Evolutionary conservation across 2,113 vertebrate genomes (phyloP).

Genomic region (Coptodon bakossiorum): DNA sequence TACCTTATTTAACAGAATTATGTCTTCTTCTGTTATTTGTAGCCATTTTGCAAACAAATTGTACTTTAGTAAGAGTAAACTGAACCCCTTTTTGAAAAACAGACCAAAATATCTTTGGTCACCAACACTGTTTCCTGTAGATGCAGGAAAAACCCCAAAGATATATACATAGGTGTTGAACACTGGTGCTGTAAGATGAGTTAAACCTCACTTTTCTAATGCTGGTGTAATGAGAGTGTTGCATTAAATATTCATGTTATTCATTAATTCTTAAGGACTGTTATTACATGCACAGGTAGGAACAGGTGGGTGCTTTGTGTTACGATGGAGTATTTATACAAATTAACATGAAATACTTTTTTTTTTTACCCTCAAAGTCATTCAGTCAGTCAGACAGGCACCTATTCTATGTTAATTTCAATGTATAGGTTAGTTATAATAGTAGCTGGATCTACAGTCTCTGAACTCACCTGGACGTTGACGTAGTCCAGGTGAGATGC

Average conservation of each 20-base stretch:
- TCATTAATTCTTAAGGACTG: slow-evolving; percentile 5
- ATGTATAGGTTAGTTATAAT: background rate
- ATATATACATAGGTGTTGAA: background rate
- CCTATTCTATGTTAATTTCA: background rate
- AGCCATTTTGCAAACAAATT: background rate
- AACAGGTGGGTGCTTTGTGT: background rate
- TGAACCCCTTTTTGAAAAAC: background rate
- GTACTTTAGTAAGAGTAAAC: background rate
- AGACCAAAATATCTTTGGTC: fast-evolving
- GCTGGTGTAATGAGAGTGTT: slow-evolving; percentile 13
- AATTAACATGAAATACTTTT: background rate
- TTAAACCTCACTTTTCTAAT: background rate
- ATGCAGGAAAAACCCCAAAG: background rate
- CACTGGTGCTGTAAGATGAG: background rate
- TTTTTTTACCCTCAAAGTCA: background rate
- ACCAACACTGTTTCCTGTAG: background rate
- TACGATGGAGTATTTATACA: background rate
- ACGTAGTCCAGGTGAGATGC: background rate
- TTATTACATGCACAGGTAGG: background rate
- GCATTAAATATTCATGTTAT: slow-evolving; percentile 25
- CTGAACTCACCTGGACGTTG: background rate
- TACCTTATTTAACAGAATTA: background rate
- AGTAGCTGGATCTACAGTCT: background rate
- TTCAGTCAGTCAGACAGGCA: background rate
- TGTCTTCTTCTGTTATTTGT: background rate